Evolutionary conservation across 2,888 invertebrate genomes (phyloP).

Genomic region (Maniola hyperantus): DNA sequence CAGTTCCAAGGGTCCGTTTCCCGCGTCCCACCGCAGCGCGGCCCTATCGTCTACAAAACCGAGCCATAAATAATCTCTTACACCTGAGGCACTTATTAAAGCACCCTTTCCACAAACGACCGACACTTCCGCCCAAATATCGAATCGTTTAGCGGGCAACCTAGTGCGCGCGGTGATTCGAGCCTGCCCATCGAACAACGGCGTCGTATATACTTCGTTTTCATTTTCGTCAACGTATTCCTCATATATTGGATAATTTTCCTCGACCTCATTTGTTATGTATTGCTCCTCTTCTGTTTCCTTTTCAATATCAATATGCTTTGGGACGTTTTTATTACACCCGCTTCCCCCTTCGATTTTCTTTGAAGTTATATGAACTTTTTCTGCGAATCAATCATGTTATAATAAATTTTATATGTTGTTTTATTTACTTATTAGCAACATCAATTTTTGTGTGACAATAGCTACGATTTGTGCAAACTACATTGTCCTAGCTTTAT

Average conservation of each 20-base stretch:
- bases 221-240: slow-evolving; percentile 62
- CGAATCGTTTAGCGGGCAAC: slow-evolving; percentile 71
- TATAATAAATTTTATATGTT: not conserved
- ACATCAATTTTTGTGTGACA: not conserved
- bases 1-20: slow-evolving; percentile 68
- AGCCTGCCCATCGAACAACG: slow-evolving; percentile 71
- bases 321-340: slow-evolving; percentile 46
- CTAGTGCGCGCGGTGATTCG: slow-evolving; percentile 64
- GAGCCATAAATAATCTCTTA: slow-evolving; percentile 75
- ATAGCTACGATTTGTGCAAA: slow-evolving; percentile 43
- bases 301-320: slow-evolving; percentile 45
- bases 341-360: slow-evolving; percentile 38
- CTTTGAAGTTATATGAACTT: slow-evolving; percentile 47
- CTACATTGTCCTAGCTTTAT: slow-evolving; percentile 47
- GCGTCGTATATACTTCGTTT: slow-evolving; percentile 62
- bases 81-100: slow-evolving; percentile 67
- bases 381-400: slow-evolving; percentile 66
- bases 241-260: slow-evolving; percentile 55
- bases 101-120: slow-evolving; percentile 70
- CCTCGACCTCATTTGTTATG: slow-evolving; percentile 60
- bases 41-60: slow-evolving; percentile 68
- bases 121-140: slow-evolving; percentile 76
- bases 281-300: slow-evolving; percentile 50
- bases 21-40: slow-evolving; percentile 70
- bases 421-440: not conserved